Conservation (phyloP, 2,888 invertebrate genomes). For the Dasysyrphus albostriatus region DNA sequence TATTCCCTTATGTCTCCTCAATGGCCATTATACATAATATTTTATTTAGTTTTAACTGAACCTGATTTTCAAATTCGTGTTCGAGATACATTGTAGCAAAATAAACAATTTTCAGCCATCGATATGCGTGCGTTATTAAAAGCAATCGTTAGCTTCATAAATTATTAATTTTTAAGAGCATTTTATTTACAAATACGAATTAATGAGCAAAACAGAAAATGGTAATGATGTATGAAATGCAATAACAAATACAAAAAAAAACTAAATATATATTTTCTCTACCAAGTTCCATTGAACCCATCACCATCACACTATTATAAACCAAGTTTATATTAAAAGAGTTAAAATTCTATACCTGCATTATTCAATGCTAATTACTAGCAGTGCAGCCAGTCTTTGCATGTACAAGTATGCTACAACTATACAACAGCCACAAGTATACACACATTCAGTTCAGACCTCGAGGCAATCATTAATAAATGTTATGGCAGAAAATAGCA, state of each 20-base stretch:
- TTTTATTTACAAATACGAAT: background rate
- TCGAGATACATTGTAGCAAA: too few relatives aligned
- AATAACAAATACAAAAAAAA: slow-evolving; percentile 20
- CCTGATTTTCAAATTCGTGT: too few relatives aligned
- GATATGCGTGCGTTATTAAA: slow-evolving; percentile 1
- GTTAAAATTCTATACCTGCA: slow-evolving; percentile 51
- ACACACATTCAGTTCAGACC: slow-evolving; percentile 31
- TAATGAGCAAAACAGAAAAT: slow-evolving; percentile 5
- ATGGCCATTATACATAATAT: too few relatives aligned
- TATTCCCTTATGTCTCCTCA: too few relatives aligned
- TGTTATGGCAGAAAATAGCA: slow-evolving; percentile 59
- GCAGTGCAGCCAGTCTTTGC: slow-evolving; percentile 25
- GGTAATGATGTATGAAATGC: slow-evolving; percentile 46
- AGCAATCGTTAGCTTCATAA: slow-evolving; percentile 1
- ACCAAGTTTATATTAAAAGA: slow-evolving; percentile 26
- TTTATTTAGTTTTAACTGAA: too few relatives aligned
- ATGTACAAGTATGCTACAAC: slow-evolving; percentile 9
- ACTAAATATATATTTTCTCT: background rate
- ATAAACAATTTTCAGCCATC: too few relatives aligned
- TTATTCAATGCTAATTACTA: slow-evolving; percentile 67
- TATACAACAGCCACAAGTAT: background rate
- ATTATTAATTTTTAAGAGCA: slow-evolving; percentile 15
- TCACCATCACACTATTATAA: background rate
- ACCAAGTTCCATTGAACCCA: slow-evolving; percentile 64
- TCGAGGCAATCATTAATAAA: slow-evolving; percentile 69